Evolutionary conservation across 2,797 vertebrate species (phyloP).

Genomic region (Urocyon cinereoargenteus): DNA sequence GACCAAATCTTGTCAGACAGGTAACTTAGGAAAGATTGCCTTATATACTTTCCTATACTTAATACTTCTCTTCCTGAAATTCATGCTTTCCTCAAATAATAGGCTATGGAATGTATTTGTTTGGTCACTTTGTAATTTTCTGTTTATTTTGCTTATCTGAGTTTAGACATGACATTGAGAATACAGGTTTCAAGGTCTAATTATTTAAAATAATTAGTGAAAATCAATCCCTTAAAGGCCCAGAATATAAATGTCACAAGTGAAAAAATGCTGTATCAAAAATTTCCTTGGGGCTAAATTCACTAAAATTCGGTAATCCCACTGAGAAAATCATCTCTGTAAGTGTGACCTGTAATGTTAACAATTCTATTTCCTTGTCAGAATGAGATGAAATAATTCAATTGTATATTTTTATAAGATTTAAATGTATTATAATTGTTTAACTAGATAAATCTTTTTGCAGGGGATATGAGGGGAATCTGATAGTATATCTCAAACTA

Average conservation of each 20-base stretch:
- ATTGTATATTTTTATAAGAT: slow-evolving; percentile 11
- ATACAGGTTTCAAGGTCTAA: background rate
- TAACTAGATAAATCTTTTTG: background rate
- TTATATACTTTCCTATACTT: background rate
- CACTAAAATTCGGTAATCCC: background rate
- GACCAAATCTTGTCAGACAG: slow-evolving; percentile 97
- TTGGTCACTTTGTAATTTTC: background rate
- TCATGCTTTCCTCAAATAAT: background rate
- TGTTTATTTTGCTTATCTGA: background rate
- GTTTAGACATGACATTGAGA: background rate
- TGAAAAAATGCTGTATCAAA: background rate
- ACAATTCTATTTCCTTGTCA: background rate
- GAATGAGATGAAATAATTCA: slow-evolving; percentile 30
- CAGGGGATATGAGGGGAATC: background rate
- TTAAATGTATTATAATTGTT: slow-evolving; percentile 34
- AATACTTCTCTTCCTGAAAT: background rate
- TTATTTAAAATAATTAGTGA: slow-evolving; percentile 3
- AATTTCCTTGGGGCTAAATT: background rate
- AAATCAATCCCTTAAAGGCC: background rate
- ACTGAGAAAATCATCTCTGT: background rate
- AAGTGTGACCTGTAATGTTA: background rate
- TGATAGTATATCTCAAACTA: background rate
- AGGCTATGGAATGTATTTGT: background rate
- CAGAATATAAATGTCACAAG: background rate
- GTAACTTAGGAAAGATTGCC: slow-evolving; percentile 85